Conservation (phyloP, 2,797 vertebrate species). For the Scolopax bukidnonensis region DNA sequence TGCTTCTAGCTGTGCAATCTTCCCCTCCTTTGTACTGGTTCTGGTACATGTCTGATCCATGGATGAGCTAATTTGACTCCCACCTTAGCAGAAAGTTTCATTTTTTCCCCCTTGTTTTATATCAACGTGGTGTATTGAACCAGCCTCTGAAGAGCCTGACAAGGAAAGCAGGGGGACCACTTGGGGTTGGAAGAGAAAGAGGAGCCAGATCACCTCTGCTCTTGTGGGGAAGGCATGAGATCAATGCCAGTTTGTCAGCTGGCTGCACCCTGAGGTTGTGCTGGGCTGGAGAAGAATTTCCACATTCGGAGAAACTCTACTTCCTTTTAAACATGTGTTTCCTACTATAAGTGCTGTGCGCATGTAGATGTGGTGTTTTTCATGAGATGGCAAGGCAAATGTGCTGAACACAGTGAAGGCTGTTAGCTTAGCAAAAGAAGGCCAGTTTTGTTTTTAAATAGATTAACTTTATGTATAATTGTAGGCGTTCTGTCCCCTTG, state of each 20-base stretch:
- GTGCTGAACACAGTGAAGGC: neutral
- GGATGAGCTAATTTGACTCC: neutral
- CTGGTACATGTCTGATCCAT: neutral
- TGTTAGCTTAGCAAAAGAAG: neutral
- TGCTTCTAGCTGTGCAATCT: fast-evolving
- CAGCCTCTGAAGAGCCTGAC: neutral
- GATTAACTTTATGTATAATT: neutral
- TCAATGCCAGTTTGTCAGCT: neutral
- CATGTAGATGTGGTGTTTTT: neutral
- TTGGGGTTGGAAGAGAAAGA: neutral
- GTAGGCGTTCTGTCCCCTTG: neutral
- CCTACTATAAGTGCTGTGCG: fast-evolving
- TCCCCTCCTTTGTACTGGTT: neutral
- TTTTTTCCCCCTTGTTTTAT: fast-evolving
- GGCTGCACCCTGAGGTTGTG: fast-evolving
- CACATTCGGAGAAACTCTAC: neutral
- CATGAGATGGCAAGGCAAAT: neutral
- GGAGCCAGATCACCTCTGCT: neutral
- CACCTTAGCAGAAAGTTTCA: neutral
- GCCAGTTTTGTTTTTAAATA: neutral
- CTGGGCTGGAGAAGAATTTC: neutral
- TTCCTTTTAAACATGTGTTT: neutral
- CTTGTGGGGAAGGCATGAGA: neutral
- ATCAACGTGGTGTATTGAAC: fast-evolving
- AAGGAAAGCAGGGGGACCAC: neutral